Conservation (phyloP, 2,888 invertebrate species). For the Aspidapion aeneum region DNA sequence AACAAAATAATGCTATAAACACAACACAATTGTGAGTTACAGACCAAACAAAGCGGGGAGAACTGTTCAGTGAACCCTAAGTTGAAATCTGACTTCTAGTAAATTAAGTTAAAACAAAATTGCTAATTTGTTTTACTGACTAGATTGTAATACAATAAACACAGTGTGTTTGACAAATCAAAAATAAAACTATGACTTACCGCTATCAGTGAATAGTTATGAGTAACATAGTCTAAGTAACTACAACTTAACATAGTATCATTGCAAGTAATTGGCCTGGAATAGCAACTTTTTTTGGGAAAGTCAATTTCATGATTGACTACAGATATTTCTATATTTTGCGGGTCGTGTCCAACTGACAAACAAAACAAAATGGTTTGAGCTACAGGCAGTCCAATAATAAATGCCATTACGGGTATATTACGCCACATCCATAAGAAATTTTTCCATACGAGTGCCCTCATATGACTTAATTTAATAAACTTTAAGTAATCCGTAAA, state of each 20-base stretch:
- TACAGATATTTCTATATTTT: constrained; percentile 70
- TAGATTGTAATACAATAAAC: too few relatives aligned
- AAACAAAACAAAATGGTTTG: constrained; percentile 87
- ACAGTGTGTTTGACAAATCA: too few relatives aligned
- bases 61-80: too few relatives aligned
- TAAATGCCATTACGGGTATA: constrained; percentile 77
- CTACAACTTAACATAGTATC: constrained; percentile 66
- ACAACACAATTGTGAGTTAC: too few relatives aligned
- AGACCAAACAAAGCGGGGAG: too few relatives aligned
- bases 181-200: constrained; percentile 51
- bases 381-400: constrained; percentile 76
- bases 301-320: constrained; percentile 71
- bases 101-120: too few relatives aligned
- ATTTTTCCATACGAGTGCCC: constrained; percentile 84
- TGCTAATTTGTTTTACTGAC: too few relatives aligned
- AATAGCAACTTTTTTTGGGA: constrained; percentile 37
- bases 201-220: constrained; percentile 60
- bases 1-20: too few relatives aligned
- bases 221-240: constrained; percentile 65
- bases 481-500: constrained; percentile 57
- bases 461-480: constrained; percentile 69
- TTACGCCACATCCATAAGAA: constrained; percentile 84
- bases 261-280: constrained; percentile 36
- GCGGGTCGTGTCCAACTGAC: constrained; percentile 84
- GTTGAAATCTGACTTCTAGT: too few relatives aligned